Evolutionary conservation across 1,140 invertebrate genomes (phyloP).

Genomic region (Druon quercuslanigerum): DNA sequence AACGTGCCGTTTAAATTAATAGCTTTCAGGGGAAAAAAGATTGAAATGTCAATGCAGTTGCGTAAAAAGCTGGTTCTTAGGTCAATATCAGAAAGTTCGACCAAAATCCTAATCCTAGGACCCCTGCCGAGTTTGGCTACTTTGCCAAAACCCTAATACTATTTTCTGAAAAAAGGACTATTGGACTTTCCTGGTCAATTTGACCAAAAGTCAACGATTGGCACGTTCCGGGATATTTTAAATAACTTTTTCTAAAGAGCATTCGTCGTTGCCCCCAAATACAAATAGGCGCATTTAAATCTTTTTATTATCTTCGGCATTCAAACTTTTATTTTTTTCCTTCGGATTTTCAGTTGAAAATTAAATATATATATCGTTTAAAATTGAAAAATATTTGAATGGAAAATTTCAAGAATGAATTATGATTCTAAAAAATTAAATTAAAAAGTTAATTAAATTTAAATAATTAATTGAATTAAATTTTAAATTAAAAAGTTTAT

Average conservation of each 20-base stretch:
- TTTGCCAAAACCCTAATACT: neutral
- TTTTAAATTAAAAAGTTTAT: too few species aligned
- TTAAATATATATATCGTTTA: too few species aligned
- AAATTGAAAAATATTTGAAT: too few species aligned
- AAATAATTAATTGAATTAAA: too few species aligned
- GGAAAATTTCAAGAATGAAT: too few species aligned
- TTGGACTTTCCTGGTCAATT: neutral
- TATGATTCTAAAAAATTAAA: too few species aligned
- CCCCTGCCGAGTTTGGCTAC: neutral
- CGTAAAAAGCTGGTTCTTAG: neutral
- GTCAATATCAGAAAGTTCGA: neutral
- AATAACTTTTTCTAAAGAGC: neutral
- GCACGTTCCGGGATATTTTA: neutral
- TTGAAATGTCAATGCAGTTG: neutral
- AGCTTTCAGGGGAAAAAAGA: neutral
- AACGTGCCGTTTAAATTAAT: too few species aligned
- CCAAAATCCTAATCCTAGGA: neutral
- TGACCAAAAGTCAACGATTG: slow-evolving; percentile 18
- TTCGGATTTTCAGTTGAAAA: too few species aligned
- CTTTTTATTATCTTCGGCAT: too few species aligned
- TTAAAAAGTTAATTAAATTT: too few species aligned
- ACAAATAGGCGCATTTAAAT: neutral
- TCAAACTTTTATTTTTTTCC: too few species aligned
- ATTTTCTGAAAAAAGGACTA: neutral
- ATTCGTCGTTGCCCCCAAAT: neutral